These are phyloP conservation scores for Corydoras maculifer DNA, from an alignment of 2,113 vertebrate species.

Conservation along the genomic window DNA sequence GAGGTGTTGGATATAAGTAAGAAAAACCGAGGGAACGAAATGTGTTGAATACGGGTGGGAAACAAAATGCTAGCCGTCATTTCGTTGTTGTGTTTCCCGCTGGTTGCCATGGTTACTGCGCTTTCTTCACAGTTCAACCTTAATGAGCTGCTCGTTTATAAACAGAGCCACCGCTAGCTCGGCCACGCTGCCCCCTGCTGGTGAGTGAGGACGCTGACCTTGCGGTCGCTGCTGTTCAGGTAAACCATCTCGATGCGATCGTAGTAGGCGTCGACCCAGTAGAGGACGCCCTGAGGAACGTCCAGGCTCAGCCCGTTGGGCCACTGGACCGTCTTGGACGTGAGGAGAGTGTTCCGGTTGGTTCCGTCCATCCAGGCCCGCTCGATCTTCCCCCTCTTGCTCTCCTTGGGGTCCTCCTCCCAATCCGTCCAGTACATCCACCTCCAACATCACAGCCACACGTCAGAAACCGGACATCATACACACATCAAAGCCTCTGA, in stretches of 20 bases:
- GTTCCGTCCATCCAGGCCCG: constrained; percentile 96
- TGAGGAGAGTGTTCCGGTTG: constrained; percentile 85
- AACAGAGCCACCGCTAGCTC: too few species aligned
- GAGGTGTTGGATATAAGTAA: too few species aligned
- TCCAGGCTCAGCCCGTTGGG: constrained; percentile 95
- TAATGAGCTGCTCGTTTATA: too few species aligned
- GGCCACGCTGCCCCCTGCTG: too few species aligned
- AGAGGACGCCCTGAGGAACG: constrained; percentile 84
- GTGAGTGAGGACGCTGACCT: constrained; percentile 57
- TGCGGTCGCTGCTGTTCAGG: constrained; percentile 83
- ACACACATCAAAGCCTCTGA: neutral
- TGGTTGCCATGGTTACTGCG: too few species aligned
- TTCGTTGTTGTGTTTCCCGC: too few species aligned
- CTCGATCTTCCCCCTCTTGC: constrained; percentile 91
- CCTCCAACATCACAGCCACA: constrained; percentile 51
- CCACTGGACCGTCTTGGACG: constrained; percentile 93
- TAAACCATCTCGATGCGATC: constrained; percentile 95
- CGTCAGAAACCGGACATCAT: neutral
- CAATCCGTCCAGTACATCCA: constrained; percentile 99
- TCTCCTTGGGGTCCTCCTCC: constrained; percentile 98
- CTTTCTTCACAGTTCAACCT: too few species aligned
- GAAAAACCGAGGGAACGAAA: too few species aligned
- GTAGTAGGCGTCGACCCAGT: constrained; percentile 97
- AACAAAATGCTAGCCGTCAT: too few species aligned
- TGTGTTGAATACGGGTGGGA: too few species aligned